Evolutionary conservation across 2,888 invertebrate genomes (phyloP).

Genomic region (Kryphioiulus occultus): DNA sequence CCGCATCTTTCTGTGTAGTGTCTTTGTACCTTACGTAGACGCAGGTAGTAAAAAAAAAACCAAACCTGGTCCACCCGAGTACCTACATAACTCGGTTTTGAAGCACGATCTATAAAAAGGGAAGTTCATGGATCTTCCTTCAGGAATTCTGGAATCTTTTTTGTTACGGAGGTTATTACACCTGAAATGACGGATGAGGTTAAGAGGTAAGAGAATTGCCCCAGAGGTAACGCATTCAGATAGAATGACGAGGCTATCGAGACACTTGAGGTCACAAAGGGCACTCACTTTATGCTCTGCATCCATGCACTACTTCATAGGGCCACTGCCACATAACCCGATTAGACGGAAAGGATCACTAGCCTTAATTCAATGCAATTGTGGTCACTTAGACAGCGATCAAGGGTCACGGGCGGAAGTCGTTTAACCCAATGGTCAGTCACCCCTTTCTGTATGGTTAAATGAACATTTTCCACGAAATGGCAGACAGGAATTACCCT

Average conservation of each 20-base stretch:
- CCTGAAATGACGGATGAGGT: not conserved
- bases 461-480: not conserved
- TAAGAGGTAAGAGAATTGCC: not conserved
- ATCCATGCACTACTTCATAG: not conserved
- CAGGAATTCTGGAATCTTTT: not conserved
- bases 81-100: too few species aligned
- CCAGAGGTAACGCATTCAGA: not conserved
- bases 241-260: not conserved
- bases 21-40: not conserved
- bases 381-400: too few species aligned
- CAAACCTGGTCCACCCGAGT: too few species aligned
- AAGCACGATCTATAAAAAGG: not conserved
- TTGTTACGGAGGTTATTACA: not conserved
- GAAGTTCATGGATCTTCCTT: constrained; percentile 18
- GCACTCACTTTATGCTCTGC: not conserved
- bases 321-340: not conserved
- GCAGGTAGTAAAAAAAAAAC: not conserved
- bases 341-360: not conserved
- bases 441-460: not conserved
- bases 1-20: not conserved
- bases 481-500: not conserved
- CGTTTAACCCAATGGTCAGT: not conserved
- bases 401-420: not conserved
- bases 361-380: too few species aligned
- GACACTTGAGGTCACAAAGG: not conserved